phyloP scores from a whole-genome alignment of 2,797 vertebrate species.

The Dipus sagitta region DNA sequence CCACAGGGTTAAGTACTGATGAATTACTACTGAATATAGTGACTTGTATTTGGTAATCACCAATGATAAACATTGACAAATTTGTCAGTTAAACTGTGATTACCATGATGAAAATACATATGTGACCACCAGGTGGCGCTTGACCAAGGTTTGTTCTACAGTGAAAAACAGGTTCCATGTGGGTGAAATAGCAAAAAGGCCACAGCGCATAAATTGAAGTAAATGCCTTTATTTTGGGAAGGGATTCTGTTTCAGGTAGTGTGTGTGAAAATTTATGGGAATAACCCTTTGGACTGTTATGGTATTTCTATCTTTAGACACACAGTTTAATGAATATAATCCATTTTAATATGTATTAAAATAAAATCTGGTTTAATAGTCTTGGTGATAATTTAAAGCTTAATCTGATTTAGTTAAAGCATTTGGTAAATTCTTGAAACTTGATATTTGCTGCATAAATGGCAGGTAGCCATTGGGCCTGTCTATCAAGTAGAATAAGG shows the following conservation, averaged over 20 bases:
- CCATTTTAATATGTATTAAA: conserved; percentile 46
- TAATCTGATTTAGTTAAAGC: conserved; percentile 63
- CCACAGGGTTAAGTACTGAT: background rate
- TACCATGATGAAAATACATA: background rate
- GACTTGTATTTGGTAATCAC: conserved; percentile 19
- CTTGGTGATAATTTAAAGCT: conserved; percentile 51
- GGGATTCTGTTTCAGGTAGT: background rate
- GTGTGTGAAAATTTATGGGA: background rate
- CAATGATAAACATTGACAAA: background rate
- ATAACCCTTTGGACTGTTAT: conserved; percentile 31
- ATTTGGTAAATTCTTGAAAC: conserved; percentile 60
- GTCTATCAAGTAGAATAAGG: conserved; percentile 22
- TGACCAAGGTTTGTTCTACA: background rate
- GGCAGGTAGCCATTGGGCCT: conserved; percentile 54
- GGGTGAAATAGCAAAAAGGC: conserved; percentile 5
- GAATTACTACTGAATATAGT: conserved; percentile 5
- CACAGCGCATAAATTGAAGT: background rate
- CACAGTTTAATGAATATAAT: conserved; percentile 38
- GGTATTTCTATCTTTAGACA: background rate
- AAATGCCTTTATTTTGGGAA: conserved; percentile 3
- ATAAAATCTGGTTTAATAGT: conserved; percentile 48
- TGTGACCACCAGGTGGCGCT: conserved; percentile 75
- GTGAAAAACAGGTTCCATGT: background rate
- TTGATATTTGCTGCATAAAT: conserved; percentile 49
- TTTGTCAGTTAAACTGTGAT: background rate